Evolutionary conservation across 2,113 vertebrate genomes (phyloP).

Genomic region (Cisticola juncidis): DNA sequence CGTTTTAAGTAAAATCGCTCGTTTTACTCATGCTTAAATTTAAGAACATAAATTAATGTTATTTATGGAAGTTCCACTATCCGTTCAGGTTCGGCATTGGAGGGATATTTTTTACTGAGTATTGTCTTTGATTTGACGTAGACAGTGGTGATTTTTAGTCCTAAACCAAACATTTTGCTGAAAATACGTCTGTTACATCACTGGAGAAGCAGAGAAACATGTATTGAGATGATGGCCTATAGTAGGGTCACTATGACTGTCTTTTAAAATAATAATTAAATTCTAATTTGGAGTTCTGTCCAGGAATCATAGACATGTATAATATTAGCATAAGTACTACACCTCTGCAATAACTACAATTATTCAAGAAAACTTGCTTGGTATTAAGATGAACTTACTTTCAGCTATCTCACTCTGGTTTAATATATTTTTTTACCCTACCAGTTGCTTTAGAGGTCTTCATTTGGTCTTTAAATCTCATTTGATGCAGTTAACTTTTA

Average conservation of each 20-base stretch:
- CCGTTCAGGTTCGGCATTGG: not conserved
- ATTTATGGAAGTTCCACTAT: not conserved
- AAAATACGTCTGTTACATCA: rapidly evolving
- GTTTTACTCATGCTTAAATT: rapidly evolving
- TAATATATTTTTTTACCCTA: not conserved
- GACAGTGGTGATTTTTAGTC: rapidly evolving
- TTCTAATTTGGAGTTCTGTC: not conserved
- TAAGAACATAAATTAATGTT: not conserved
- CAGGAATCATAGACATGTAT: rapidly evolving
- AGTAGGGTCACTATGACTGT: not conserved
- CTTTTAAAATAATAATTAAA: not conserved
- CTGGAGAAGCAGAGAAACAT: not conserved
- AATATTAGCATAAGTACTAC: not conserved
- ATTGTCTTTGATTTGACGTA: not conserved
- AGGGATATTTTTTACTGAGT: not conserved
- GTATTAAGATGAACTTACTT: not conserved
- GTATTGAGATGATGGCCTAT: not conserved
- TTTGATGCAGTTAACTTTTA: not conserved
- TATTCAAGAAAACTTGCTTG: not conserved
- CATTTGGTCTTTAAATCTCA: not conserved
- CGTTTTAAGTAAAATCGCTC: rapidly evolving
- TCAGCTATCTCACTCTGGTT: not conserved
- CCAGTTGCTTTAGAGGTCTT: not conserved
- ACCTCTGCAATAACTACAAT: not conserved
- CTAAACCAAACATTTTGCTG: not conserved